Percentiles rank a stretch among this genome's conserved stretches.
These are phyloP conservation scores for Enoplosus armatus DNA, from an alignment of 2,797 vertebrate genomes.

Conservation along the genomic window DNA sequence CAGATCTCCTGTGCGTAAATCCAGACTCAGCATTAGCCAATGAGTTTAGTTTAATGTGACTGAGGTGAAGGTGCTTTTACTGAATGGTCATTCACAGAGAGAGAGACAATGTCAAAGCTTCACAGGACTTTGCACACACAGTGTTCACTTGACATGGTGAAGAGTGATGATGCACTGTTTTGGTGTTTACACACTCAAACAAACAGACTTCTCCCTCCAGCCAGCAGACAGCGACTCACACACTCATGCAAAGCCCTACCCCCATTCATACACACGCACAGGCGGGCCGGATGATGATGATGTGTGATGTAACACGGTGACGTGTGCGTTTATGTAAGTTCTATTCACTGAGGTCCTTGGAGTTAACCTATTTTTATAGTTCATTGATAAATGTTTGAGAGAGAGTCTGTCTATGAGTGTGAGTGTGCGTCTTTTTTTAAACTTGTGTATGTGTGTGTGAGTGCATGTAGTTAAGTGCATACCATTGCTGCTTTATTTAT, in stretches of 20 bases:
- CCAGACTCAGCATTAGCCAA: constrained; percentile 53
- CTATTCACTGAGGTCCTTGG: constrained; percentile 66
- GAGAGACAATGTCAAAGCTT: constrained; percentile 12
- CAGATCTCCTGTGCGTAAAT: constrained; percentile 40
- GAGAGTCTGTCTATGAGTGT: neutral
- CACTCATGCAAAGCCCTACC: constrained; percentile 49
- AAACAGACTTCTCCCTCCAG: constrained; percentile 55
- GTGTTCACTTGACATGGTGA: constrained; percentile 7
- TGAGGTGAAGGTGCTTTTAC: constrained; percentile 53
- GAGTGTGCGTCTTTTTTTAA: neutral
- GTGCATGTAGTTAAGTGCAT: constrained; percentile 17
- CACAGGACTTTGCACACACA: neutral
- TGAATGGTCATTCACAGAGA: constrained; percentile 50
- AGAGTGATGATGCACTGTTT: constrained; percentile 49
- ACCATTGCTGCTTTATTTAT: constrained; percentile 27
- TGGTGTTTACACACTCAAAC: constrained; percentile 55
- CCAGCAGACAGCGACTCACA: constrained; percentile 36
- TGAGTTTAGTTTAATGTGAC: constrained; percentile 49
- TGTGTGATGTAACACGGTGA: constrained; percentile 79
- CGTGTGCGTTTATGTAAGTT: constrained; percentile 77
- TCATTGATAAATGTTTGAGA: constrained; percentile 72
- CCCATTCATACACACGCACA: constrained; percentile 65
- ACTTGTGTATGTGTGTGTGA: neutral
- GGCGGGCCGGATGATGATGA: constrained; percentile 54
- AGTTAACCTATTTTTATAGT: constrained; percentile 70